phyloP scores from a whole-genome alignment of 2,888 invertebrate species.

The Toxonevra muliebris region DNA sequence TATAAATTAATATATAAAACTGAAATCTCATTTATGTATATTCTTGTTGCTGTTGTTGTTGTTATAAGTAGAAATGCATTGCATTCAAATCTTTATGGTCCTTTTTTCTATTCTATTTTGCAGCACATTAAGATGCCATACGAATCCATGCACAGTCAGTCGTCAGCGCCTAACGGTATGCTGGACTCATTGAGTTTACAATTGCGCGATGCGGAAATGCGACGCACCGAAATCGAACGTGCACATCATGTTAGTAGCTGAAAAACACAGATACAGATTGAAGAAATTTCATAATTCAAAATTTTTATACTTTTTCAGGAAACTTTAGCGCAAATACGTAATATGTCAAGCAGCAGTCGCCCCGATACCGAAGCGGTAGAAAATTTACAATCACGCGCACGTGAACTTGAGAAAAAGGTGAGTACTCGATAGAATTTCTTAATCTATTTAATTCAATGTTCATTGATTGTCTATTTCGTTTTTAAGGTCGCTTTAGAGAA shows the following conservation, averaged over 20 bases:
- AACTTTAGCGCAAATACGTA: slow-evolving; percentile 76
- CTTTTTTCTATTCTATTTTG: not conserved
- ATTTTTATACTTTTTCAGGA: slow-evolving; percentile 65
- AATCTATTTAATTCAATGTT: not conserved
- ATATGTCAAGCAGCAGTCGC: slow-evolving; percentile 64
- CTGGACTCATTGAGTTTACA: slow-evolving; percentile 75
- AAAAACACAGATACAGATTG: not conserved
- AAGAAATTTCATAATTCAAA: no score
- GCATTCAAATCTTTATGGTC: not conserved
- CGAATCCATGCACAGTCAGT: slow-evolving; percentile 61
- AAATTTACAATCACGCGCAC: slow-evolving; percentile 81
- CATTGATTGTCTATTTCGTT: not conserved
- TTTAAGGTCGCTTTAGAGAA: slow-evolving; percentile 73
- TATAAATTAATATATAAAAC: no score
- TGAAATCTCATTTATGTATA: no score
- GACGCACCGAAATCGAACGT: slow-evolving; percentile 79
- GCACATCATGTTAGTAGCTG: slow-evolving; percentile 69
- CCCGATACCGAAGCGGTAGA: slow-evolving; percentile 74
- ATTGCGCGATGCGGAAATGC: slow-evolving; percentile 81
- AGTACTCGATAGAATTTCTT: slow-evolving; percentile 2
- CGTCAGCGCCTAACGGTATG: slow-evolving; percentile 60
- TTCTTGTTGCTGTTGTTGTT: no score
- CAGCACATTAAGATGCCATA: slow-evolving; percentile 57
- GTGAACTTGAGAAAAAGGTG: slow-evolving; percentile 93
- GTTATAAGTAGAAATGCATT: not conserved